Base-by-base conservation (phyloP, 2,113 vertebrate genomes). In the Aphyosemion australe region DNA sequence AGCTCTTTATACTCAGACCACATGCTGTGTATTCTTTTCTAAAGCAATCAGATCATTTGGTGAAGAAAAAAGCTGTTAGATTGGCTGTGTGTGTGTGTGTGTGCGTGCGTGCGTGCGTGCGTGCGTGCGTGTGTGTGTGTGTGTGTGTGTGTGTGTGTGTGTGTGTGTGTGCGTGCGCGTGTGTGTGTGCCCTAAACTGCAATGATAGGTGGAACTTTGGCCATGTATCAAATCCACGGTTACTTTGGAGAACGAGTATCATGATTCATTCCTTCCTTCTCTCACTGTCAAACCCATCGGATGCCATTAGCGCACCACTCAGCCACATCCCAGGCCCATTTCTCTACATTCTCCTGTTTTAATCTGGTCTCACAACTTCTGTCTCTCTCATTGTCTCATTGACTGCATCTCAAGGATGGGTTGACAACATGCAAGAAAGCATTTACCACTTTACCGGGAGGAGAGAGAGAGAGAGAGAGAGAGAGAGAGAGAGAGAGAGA, bases 241-340 rank as follows among this genome's bases (percentile, higher is more conserved):
- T 63, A 53, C 37, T 39, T 58, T 18, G 48, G 21, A 51, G 42
- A 20, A 53, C 54, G 45, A 56, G 21, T 9, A 64, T 41, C 45
- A 43, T 69, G 32, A 55, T 69, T 77, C 15, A 59, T 76, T 54
- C 64, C 61, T 51, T 49, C 19, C 42, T 52, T 50, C 20, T 56
- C n/a, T 15, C 50, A 62, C 49, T 45, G 32, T 21, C 50, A 66
- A 37, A 32, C 69, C 56, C 67, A 21, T 2, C 51, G 21, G 63
- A 54, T 37, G 56, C 59, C 66, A 59, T 79, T 81, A 84, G 26
- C 43, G 13, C 41, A 70, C 37, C 47, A 71, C 69, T 79, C 10
- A 54, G 54, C 14, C 16, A 10, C 32, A 48, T 67, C 49, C 56
- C 54, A 72, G 34, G 56, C 50, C n/a, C 52, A 60, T 42, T 19